Evolutionary conservation across 2,888 invertebrate genomes (phyloP), one percentile per base, ranked within the genome.

Genomic region (Pyrrhosoma nymphula): DNA sequence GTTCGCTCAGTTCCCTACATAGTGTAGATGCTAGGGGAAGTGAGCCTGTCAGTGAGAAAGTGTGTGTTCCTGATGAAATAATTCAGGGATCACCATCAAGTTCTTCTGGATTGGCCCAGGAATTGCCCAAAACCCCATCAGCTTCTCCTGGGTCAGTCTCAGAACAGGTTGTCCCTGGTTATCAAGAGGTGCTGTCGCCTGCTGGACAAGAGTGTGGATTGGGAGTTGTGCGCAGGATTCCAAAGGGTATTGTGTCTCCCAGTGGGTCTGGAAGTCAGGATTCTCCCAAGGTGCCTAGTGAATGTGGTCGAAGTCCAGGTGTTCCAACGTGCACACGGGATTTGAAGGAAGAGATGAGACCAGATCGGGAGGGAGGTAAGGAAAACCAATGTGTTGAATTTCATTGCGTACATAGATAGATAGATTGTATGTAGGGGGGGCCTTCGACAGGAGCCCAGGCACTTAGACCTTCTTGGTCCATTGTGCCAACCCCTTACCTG

Each of bases 1-100:
- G 97, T 96, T 97, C 97, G 69, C 97, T 97, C 35, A 97, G 97
- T 95, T 97, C 97, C 0, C 96, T 97, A 63, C 97, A 96, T 96
- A 97, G 96, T 95, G 75, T 90, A 10, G 95, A 95, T 88, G 90
- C 89, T 20, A 89, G 91, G 93, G 95, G 96, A 95, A 95, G 75
- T 55, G 96, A 95, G 39, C 90, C 95, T 18, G 93, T 14, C 26
- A 95, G 95, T 82, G 95, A 95, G 69, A 95, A 95, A 95, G 96
- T 88, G 30, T 88, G 95, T 75, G 95, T 95, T 55, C 47, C 95
- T 91, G 95, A 82, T 75, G 95, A 88, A 47, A 56, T 93, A 93
- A 39, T 93, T 47, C 93, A 93, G 69, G 93, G 93, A 14, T 93
- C 93, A n/a, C 93, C 93, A 16, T 47, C 69, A 39, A 35, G 47